Base-by-base conservation (phyloP, 2,888 invertebrate genomes). In the Coelinius sp. region DNA sequence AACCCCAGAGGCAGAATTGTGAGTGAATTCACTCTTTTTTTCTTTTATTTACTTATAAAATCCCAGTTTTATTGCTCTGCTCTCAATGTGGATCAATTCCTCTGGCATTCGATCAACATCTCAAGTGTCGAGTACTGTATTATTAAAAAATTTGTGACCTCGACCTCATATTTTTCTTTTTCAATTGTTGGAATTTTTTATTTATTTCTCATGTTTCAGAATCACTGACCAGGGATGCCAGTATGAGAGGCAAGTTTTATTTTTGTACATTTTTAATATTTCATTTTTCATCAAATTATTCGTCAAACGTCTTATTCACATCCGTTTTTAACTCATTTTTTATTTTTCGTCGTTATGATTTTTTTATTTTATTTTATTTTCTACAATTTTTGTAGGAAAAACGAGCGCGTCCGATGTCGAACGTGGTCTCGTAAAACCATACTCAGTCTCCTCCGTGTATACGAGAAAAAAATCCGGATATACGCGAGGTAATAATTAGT, bases 161-260 rank as follows among this genome's bases (percentile, higher is more conserved):
- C 49, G 49, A 20, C 49, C 53, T 25, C 22, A 12, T n/a, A 53
- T n/a, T n/a, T 53, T 24, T 53, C 22, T 59, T 12, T 12, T 73
- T 77, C 75, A n/a, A n/a, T 63, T 56, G 72, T 70, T 76, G n/a
- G n/a, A n/a, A n/a, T n/a, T n/a, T n/a, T n/a, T n/a, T n/a, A n/a
- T n/a, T n/a, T n/a, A n/a, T n/a, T n/a, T n/a, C n/a, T n/a, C n/a
- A n/a, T 77, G 69, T 84, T 83, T 44, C 83, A 84, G 85, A 80
- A 80, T 77, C 79, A 78, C 79, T 81, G 79, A 79, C 77, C 84
- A 83, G 81, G 80, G 81, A 84, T 83, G 82, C 77, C 85, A 86
- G 80, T 77, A 86, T 86, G 86, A 86, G 85, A 85, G 85, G 86
- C 84, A 79, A 85, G 83, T 76, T 44, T 12, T 59, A 59, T 59